Percentiles rank a stretch among this genome's conserved stretches.
phyloP scores from a whole-genome alignment of 1,140 invertebrate species.

The Drosophila persimilis region DNA sequence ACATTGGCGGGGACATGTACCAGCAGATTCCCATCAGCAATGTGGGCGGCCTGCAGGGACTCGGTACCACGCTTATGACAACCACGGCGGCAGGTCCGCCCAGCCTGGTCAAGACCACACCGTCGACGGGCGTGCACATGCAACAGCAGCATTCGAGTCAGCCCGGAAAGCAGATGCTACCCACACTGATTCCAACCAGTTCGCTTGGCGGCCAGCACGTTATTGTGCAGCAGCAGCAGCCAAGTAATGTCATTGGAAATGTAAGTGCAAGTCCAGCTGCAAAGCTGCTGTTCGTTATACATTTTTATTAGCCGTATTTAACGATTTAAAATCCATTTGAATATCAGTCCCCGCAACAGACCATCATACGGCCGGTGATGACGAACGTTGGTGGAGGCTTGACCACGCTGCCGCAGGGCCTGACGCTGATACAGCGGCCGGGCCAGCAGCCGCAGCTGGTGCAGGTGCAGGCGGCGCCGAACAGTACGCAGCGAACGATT shows the following conservation, averaged over 20 bases:
- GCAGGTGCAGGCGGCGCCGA: conserved; percentile 79
- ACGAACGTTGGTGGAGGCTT: conserved; percentile 67
- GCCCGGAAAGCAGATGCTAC: conserved; percentile 68
- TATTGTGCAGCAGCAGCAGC: conserved; percentile 74
- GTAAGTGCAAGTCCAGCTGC: conserved; percentile 48
- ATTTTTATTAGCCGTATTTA: background rate
- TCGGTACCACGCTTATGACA: conserved; percentile 75
- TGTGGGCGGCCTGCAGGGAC: conserved; percentile 65
- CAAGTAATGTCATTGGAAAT: conserved; percentile 72
- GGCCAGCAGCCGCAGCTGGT: conserved; percentile 82
- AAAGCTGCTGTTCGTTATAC: background rate
- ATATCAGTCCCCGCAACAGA: conserved; percentile 73
- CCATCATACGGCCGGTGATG: conserved; percentile 79
- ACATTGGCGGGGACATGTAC: conserved; percentile 81
- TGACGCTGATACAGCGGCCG: conserved; percentile 80
- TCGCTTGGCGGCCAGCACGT: conserved; percentile 67
- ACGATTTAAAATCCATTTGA: background rate
- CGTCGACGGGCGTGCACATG: conserved; percentile 43
- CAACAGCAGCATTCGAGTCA: conserved; percentile 46
- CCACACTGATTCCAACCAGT: conserved; percentile 79
- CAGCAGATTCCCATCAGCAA: conserved; percentile 82
- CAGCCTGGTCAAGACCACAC: conserved; percentile 74
- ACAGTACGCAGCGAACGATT: conserved; percentile 63
- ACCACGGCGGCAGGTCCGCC: conserved; percentile 77
- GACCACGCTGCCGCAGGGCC: conserved; percentile 78